These are phyloP conservation scores for Helicoverpa assulta DNA, from an alignment of 2,888 invertebrate species.

Conservation along the genomic window DNA sequence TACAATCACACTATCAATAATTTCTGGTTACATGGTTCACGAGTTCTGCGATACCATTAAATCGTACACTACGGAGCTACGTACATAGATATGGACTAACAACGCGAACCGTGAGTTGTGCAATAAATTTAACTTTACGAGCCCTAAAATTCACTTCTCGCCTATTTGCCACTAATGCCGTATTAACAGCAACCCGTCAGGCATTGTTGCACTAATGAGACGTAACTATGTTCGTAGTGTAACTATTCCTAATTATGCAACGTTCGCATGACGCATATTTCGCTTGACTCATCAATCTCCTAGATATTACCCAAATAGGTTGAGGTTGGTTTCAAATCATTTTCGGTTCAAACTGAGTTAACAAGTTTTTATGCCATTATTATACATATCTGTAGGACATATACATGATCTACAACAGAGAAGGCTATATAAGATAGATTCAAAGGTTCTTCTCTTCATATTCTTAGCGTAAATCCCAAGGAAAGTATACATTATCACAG, in stretches of 20 bases:
- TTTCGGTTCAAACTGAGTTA: background rate
- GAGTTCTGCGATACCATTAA: background rate
- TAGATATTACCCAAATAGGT: background rate
- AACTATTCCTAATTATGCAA: slow-evolving; percentile 16
- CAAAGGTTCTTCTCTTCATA: no score
- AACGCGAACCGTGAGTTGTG: slow-evolving; percentile 25
- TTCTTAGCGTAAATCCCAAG: no score
- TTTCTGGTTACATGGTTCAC: background rate
- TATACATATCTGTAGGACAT: no score
- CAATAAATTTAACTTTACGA: slow-evolving; percentile 51
- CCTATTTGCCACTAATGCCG: slow-evolving; percentile 40
- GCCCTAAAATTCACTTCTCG: slow-evolving; percentile 51
- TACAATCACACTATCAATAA: background rate
- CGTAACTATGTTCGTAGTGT: slow-evolving; percentile 29
- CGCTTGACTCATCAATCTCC: background rate
- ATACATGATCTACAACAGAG: no score
- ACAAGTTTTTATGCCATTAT: no score
- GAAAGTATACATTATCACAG: background rate
- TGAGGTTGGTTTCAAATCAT: background rate
- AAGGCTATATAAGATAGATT: no score
- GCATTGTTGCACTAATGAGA: slow-evolving; percentile 45
- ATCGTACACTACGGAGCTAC: background rate
- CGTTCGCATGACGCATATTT: slow-evolving; percentile 4
- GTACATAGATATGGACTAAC: slow-evolving; percentile 12
- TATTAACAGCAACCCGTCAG: slow-evolving; percentile 40